These are phyloP conservation scores for Zeus faber DNA, from an alignment of 2,113 vertebrate species.

Conservation along the genomic window DNA sequence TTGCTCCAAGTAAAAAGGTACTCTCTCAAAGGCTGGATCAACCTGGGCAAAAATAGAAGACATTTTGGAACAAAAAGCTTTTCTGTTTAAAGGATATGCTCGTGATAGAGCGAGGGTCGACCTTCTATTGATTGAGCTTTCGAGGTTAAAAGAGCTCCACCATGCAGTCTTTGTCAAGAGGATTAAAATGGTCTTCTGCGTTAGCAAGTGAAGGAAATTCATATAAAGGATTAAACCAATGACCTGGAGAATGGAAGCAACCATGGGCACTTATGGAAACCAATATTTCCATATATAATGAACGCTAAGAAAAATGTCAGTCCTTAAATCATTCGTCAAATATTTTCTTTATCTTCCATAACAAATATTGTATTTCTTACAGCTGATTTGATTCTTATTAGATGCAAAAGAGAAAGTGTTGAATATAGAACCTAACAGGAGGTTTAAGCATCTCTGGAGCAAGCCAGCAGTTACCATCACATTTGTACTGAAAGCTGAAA, in stretches of 20 bases:
- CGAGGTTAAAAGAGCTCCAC: constrained; percentile 18
- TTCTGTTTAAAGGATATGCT: constrained; percentile 15
- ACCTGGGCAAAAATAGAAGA: constrained; percentile 16
- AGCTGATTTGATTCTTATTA: too few relatives aligned
- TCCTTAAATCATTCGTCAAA: too few relatives aligned
- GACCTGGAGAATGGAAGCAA: constrained; percentile 23
- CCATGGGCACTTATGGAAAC: constrained; percentile 20
- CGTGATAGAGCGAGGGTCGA: constrained; percentile 13
- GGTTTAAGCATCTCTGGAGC: constrained; percentile 42
- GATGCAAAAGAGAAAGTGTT: constrained; percentile 13
- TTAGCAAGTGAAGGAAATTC: too few relatives aligned
- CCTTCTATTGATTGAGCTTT: constrained; percentile 28
- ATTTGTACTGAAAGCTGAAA: too few relatives aligned
- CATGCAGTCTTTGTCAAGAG: background rate
- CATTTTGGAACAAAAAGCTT: constrained; percentile 34
- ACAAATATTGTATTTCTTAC: too few relatives aligned
- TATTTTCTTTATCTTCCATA: too few relatives aligned
- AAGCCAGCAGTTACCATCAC: too few relatives aligned
- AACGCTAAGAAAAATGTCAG: too few relatives aligned
- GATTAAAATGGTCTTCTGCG: constrained; percentile 4
- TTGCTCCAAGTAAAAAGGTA: constrained; percentile 20
- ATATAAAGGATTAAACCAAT: too few relatives aligned
- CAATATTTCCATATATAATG: too few relatives aligned
- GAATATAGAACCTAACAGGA: constrained; percentile 30
- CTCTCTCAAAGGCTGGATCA: constrained; percentile 19